These are phyloP conservation scores for Dasypogon diadema DNA, from an alignment of 2,888 invertebrate species.

Conservation along the genomic window DNA sequence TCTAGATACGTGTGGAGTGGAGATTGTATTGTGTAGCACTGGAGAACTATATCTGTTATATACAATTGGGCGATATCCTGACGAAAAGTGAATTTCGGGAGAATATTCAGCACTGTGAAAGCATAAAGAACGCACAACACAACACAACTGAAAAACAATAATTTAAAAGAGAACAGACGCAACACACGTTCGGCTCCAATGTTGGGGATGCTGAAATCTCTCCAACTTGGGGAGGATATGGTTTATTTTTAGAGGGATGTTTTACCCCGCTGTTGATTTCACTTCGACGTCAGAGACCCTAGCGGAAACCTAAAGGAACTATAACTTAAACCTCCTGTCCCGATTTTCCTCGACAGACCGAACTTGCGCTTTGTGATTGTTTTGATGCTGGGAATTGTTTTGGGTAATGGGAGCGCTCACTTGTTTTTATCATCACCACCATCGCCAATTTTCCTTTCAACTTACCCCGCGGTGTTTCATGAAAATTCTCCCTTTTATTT, in stretches of 20 bases:
- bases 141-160: neutral
- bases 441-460: constrained; percentile 10
- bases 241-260: neutral
- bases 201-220: neutral
- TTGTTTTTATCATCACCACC: constrained; percentile 22
- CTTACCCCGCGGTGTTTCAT: neutral
- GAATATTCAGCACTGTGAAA: neutral
- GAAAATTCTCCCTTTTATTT: neutral
- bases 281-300: constrained; percentile 41
- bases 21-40: constrained; percentile 13
- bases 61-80: neutral
- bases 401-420: constrained; percentile 18
- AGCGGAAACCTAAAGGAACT: constrained; percentile 44
- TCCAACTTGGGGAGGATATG: neutral
- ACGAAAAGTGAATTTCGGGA: constrained; percentile 33
- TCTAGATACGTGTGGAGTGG: constrained; percentile 1
- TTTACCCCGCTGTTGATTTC: neutral
- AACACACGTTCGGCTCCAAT: neutral
- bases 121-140: neutral
- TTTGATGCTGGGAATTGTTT: constrained; percentile 48
- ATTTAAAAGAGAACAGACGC: neutral
- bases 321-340: no score
- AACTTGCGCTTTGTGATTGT: constrained; percentile 51
- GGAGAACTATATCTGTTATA: neutral
- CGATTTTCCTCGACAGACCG: no score